These are phyloP conservation scores for Stegodyphus mimosarum DNA, from an alignment of 1,140 invertebrate species.

Conservation along the genomic window DNA sequence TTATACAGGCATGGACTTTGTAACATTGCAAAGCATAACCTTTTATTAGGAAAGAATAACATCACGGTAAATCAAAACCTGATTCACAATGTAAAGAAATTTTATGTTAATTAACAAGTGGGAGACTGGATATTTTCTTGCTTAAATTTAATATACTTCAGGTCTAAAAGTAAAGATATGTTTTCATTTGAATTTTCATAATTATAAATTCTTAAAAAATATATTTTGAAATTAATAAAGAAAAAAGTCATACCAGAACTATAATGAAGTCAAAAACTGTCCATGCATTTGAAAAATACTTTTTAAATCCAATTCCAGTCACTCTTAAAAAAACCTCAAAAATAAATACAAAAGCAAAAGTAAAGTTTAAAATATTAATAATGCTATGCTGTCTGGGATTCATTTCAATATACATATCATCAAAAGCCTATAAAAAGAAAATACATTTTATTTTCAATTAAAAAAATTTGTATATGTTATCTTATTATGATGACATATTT, in stretches of 20 bases:
- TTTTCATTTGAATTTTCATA: not conserved
- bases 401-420: not conserved
- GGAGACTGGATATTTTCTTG: not conserved
- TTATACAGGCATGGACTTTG: too few species aligned
- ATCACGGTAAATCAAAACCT: not conserved
- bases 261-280: constrained; percentile 29
- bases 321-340: constrained; percentile 32
- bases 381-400: not conserved
- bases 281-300: constrained; percentile 32
- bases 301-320: constrained; percentile 19
- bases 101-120: not conserved
- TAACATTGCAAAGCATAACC: too few species aligned
- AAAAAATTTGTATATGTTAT: too few species aligned
- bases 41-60: too few species aligned
- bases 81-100: not conserved
- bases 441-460: not conserved
- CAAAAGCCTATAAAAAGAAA: not conserved
- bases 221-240: not conserved
- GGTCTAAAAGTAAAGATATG: not conserved
- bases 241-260: constrained; percentile 14
- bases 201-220: not conserved
- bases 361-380: not conserved
- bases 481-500: too few species aligned
- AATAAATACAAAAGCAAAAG: constrained; percentile 21
- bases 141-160: not conserved